Base-by-base conservation (phyloP, 2,888 invertebrate genomes). In the Agrotis clavis region DNA sequence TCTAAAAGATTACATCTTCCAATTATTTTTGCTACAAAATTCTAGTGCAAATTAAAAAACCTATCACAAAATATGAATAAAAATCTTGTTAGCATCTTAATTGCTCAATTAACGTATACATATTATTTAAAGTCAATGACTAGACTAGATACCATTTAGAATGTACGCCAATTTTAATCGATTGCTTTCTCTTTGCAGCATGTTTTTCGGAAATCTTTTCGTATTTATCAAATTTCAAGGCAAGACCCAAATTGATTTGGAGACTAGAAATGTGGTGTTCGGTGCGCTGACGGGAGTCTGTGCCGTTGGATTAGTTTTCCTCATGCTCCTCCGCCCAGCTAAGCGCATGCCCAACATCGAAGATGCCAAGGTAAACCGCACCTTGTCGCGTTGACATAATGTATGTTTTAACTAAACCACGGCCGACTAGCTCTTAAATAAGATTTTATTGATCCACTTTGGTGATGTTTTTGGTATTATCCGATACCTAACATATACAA, bases 171-270 rank as follows among this genome's bases (percentile, higher is more conserved):
- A 54, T 69, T n/a, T 77, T 54, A 69, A 80, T 67, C 25, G 35
- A 72, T 53, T 70, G 21, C 77, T 74, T 83, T 88, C 88, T 84
- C 41, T 86, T 97, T 97, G 83, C 96, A 99, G 99, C 90, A 97
- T 99, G 96, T 98, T 99, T 93, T 98, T 98, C 91, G 99, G 99
- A 68, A 99, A 99, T 91, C 96, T 99, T 47, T 99, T 99, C 95
- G 99, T 99, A 35, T 99, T 97, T 94, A 98, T 98, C 91, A 97
- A 98, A 92, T 99, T 99, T 95, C 97, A 97, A 96, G 98, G 98
- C 65, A 97, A 98, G 90, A 97, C 96, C 0, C 96, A 97, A 67
- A 99, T 99, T 54, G 98, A 98, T 80, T 90, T 95, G 63, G 95
- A 96, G 14, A 98, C 98, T 0, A 97, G 99, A 30, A 97, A 97